Percentiles rank a stretch among this genome's conserved stretches.
Conservation (phyloP, 2,113 vertebrate species). For the Oxyura jamaicensis region DNA sequence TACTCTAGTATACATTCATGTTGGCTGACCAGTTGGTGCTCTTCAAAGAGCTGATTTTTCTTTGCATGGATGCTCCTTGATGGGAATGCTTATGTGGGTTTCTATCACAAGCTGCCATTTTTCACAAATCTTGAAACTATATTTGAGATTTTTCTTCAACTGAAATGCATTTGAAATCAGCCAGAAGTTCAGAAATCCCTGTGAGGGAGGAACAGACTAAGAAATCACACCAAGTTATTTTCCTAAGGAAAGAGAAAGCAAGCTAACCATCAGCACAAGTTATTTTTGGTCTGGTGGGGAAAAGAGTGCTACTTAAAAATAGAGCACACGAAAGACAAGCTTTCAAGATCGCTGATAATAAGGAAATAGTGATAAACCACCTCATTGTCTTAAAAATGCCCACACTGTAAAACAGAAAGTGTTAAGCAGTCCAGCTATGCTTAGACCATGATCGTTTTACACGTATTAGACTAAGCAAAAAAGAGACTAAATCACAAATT, state of each 20-base stretch:
- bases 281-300: neutral
- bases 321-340: neutral
- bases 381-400: neutral
- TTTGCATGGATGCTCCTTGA: neutral
- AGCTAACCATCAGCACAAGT: neutral
- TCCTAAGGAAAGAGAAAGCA: neutral
- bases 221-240: neutral
- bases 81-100: neutral
- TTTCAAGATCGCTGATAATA: neutral
- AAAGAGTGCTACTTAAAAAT: neutral
- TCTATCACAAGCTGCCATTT: neutral
- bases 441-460: neutral
- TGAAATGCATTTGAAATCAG: neutral
- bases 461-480: neutral
- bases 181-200: neutral
- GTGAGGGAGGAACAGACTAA: neutral
- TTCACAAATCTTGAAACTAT: neutral
- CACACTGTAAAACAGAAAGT: no score
- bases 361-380: neutral
- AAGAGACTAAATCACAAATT: neutral
- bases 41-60: neutral
- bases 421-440: neutral
- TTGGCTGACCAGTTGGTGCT: neutral
- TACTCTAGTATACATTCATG: neutral
- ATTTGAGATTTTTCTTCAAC: neutral